phyloP scores from a whole-genome alignment of 2,113 vertebrate genomes.

The Nothocercus julius region DNA sequence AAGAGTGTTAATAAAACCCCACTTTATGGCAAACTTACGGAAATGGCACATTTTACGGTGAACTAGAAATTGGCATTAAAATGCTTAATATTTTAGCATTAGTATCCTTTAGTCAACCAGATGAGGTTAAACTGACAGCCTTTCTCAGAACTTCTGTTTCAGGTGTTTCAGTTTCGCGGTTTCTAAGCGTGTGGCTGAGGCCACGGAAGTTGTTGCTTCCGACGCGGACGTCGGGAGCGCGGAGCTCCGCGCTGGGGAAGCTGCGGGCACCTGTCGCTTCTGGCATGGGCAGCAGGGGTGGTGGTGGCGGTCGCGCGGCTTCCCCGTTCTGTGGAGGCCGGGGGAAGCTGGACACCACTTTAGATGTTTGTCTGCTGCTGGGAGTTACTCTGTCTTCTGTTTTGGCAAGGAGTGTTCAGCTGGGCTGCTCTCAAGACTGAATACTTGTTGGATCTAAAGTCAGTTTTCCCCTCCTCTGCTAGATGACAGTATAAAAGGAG shows the following conservation, averaged over 20 bases:
- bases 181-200: background rate
- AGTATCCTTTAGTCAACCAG: background rate
- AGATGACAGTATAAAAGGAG: background rate
- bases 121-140: background rate
- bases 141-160: background rate
- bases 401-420: background rate
- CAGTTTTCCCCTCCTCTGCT: background rate
- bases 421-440: background rate
- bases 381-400: background rate
- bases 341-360: background rate
- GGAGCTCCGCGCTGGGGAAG: background rate
- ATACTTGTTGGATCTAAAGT: background rate
- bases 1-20: background rate
- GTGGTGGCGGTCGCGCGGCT: accelerated
- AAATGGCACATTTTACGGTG: background rate
- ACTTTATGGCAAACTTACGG: background rate
- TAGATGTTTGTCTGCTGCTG: accelerated
- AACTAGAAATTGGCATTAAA: background rate
- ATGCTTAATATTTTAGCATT: background rate
- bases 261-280: background rate
- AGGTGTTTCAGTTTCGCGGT: background rate
- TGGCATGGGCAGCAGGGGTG: background rate
- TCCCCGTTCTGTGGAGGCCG: background rate
- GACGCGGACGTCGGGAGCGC: background rate
- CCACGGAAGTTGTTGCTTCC: background rate